A percentile compares a stretch with the other conserved stretches of the same genome.
These are phyloP conservation scores for Menura novaehollandiae DNA, from an alignment of 2,113 vertebrate species.

Conservation along the genomic window DNA sequence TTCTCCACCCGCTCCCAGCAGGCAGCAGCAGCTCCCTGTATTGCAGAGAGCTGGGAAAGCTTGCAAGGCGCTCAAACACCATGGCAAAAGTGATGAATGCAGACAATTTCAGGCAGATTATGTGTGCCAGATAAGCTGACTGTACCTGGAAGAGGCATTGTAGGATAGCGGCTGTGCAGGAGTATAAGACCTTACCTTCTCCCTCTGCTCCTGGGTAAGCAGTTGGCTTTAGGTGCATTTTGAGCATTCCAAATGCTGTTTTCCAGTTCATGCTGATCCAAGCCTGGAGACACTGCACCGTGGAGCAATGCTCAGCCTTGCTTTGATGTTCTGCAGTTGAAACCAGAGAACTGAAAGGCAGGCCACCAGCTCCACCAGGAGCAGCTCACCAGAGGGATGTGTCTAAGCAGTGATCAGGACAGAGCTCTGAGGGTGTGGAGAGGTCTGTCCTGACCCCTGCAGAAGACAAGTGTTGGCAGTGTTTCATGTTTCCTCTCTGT, in stretches of 20 bases:
- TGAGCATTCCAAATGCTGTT: background rate
- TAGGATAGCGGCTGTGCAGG: background rate
- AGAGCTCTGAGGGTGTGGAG: background rate
- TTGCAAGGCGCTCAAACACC: background rate
- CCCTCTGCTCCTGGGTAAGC: rapidly evolving
- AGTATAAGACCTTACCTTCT: background rate
- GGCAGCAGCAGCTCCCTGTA: background rate
- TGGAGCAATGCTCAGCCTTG: background rate
- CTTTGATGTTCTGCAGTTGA: background rate
- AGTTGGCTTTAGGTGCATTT: background rate
- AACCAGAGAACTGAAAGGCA: background rate
- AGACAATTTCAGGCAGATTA: background rate
- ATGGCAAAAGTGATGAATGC: background rate
- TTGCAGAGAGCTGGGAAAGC: background rate
- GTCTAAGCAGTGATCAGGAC: rapidly evolving
- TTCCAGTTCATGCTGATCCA: background rate
- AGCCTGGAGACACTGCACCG: rapidly evolving
- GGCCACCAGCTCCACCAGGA: background rate
- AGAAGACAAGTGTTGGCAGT: background rate
- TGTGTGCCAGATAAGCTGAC: background rate
- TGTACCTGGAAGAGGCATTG: background rate
- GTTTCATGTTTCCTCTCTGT: background rate
- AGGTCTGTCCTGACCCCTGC: background rate
- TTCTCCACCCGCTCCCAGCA: background rate
- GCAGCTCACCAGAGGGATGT: background rate